phyloP scores from a whole-genome alignment of 2,797 vertebrate genomes.

The Orientallactaga sibirica region DNA sequence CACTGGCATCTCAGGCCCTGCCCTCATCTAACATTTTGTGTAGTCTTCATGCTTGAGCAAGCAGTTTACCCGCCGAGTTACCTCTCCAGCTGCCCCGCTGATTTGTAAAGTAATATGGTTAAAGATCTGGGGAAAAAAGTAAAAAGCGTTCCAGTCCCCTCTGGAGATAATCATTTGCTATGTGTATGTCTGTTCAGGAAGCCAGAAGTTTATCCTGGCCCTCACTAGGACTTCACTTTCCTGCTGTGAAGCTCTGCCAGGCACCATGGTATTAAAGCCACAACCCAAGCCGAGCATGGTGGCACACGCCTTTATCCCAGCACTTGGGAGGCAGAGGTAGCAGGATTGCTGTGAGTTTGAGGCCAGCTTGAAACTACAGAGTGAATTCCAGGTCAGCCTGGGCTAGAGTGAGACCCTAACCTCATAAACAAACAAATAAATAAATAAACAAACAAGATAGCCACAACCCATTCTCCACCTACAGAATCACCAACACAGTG shows the following conservation, averaged over 20 bases:
- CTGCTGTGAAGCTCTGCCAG: neutral
- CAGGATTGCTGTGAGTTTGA: no score
- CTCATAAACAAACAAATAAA: no score
- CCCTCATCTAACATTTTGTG: no score
- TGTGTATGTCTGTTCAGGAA: neutral
- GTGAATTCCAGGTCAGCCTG: no score
- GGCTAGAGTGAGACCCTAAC: no score
- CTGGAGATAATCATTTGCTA: neutral
- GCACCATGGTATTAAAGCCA: neutral
- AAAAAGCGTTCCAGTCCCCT: neutral
- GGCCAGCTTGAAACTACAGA: no score
- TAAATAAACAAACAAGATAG: no score
- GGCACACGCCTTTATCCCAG: no score
- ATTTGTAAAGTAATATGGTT: constrained; percentile 14
- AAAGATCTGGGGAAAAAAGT: neutral
- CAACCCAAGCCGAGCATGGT: no score
- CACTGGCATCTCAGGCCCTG: no score
- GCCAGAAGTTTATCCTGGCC: neutral
- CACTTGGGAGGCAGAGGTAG: no score
- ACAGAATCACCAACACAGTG: neutral
- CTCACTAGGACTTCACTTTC: neutral
- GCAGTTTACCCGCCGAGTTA: neutral
- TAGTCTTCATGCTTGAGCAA: no score
- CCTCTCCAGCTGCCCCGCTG: neutral
- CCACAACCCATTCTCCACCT: neutral